Base-by-base conservation (phyloP, 1,140 invertebrate species). In the Calycopis cecrops region DNA sequence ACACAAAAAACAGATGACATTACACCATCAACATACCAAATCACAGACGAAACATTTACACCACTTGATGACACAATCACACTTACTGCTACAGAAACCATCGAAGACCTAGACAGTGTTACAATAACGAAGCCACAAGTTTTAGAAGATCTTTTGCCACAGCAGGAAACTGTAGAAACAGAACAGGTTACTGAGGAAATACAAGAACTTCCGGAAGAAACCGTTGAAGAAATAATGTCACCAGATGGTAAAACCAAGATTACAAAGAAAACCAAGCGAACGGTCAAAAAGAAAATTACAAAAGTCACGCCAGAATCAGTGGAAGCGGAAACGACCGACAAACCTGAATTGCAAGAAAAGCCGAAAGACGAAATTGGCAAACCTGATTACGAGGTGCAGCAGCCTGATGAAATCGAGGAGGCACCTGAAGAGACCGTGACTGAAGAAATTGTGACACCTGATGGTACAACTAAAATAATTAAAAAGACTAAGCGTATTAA, bases 241-340 rank as follows among this genome's bases (percentile, higher is more conserved):
- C 28, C 48, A 3, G 52, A 55, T 38, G 81, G 84, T 3, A 73
- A 74, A 48, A 77, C 69, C 0, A 80, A 77, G 63, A 83, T 76
- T 51, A 62, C 67, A 7, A 64, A 67, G 48, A 71, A 78, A 12
- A 80, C 88, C 52, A 79, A 88, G 65, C 58, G 69, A 38, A 54
- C 83, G 4, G 85, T 83, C 4, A 67, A 77, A 38, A 76, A 83
- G 50, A 88, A 65, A 83, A 88, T 52, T 79, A 82, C 40, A 76
- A 88, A 62, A 57, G 67, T 35, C 6, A 17, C 10, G 1, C 80
- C 84, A 9, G 59, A 85, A 37, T 28, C 6, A 28, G 6, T 28
- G 11, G 33, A 35, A 3, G 33, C 6, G 12, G 11, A 33, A 12
- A 28, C 21, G 6, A 77, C 65, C 0, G 2, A 9, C 3, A 2